These are phyloP conservation scores for Tenthredo distinguenda DNA, from an alignment of 2,888 invertebrate genomes.

Conservation along the genomic window DNA sequence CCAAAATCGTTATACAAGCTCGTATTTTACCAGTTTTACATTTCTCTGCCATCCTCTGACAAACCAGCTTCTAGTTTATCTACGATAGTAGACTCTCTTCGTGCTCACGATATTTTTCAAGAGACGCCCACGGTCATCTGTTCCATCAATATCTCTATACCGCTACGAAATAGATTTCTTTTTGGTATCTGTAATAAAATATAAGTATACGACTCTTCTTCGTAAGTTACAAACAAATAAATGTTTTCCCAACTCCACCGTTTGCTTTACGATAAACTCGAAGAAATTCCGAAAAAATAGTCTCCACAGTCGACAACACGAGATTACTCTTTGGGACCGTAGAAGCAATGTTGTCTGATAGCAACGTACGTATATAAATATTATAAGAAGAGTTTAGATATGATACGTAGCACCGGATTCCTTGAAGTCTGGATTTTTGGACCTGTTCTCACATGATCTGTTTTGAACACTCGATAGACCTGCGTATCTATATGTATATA, in stretches of 20 bases:
- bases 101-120: neutral
- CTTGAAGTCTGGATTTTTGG: neutral
- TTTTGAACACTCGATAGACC: no score
- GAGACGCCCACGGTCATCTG: neutral
- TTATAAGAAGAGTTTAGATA: neutral
- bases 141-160: neutral
- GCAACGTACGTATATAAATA: neutral
- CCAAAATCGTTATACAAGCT: constrained; percentile 5
- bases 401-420: neutral
- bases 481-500: neutral
- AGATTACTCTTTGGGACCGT: neutral
- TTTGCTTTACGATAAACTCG: constrained; percentile 21
- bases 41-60: neutral
- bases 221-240: neutral
- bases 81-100: neutral
- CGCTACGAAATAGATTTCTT: neutral
- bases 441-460: neutral
- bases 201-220: constrained; percentile 4
- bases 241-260: neutral
- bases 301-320: neutral
- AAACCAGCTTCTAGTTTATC: neutral
- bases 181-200: neutral
- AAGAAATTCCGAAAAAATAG: neutral
- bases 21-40: neutral
- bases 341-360: neutral